phyloP scores from a whole-genome alignment of 2,888 invertebrate genomes.

The Andrena praecox region DNA sequence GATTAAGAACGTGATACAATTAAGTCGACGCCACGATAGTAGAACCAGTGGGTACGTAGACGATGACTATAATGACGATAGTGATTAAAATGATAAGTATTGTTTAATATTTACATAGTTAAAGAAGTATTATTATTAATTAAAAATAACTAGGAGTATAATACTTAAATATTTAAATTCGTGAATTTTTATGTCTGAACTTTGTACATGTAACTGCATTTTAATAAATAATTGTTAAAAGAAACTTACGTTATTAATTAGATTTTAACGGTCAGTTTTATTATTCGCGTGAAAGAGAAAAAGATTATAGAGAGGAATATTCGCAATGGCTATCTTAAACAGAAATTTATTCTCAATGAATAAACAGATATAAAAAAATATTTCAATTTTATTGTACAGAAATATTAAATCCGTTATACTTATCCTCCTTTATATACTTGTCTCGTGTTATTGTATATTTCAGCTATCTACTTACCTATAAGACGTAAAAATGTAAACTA shows the following conservation, averaged over 20 bases:
- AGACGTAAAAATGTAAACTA: not conserved
- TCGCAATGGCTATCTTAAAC: not conserved
- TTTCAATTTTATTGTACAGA: not conserved
- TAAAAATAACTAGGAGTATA: not conserved
- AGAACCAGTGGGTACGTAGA: slow-evolving; percentile 77
- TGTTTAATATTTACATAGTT: not conserved
- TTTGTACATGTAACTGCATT: slow-evolving; percentile 1
- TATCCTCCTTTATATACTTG: not conserved
- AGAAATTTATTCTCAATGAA: slow-evolving; percentile 10
- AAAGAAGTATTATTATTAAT: slow-evolving; percentile 6
- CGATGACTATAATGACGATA: slow-evolving; percentile 84
- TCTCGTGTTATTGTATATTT: not conserved
- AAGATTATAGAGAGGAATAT: not conserved
- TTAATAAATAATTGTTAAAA: slow-evolving; percentile 15
- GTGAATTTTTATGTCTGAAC: slow-evolving; percentile 4
- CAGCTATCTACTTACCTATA: not conserved
- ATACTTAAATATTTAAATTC: slow-evolving; percentile 19
- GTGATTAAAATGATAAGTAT: slow-evolving; percentile 77
- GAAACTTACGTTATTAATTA: not conserved
- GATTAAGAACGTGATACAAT: slow-evolving; percentile 81
- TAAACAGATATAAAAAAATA: slow-evolving; percentile 21
- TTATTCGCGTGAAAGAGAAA: slow-evolving; percentile 1
- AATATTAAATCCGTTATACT: not conserved
- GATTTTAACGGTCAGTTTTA: not conserved
- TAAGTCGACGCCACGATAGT: slow-evolving; percentile 71